Evolutionary conservation across 2,113 vertebrate species (phyloP).

Genomic region (Bos taurus): ARS-UCD2.0 NC_037357.1:112778501-112779000

Average conservation of each 20-base stretch:
- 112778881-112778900: background rate
- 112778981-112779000: background rate
- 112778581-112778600: background rate
- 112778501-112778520: background rate
- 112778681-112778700: background rate
- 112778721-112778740: background rate
- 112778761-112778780: background rate
- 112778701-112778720: background rate
- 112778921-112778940: background rate
- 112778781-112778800: background rate
- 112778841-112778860: background rate
- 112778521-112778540: background rate
- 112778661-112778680: constrained; percentile 9
- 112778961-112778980: background rate
- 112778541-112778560: background rate
- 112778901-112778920: background rate
- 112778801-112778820: background rate
- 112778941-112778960: background rate
- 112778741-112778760: background rate
- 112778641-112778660: constrained; percentile 9
- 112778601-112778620: background rate
- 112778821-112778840: background rate
- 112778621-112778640: constrained; percentile 34
- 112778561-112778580: constrained; percentile 1
- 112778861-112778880: background rate